Evolutionary conservation across 2,113 vertebrate species (phyloP).

Genomic region (Phalacrocorax brasilianus): DNA sequence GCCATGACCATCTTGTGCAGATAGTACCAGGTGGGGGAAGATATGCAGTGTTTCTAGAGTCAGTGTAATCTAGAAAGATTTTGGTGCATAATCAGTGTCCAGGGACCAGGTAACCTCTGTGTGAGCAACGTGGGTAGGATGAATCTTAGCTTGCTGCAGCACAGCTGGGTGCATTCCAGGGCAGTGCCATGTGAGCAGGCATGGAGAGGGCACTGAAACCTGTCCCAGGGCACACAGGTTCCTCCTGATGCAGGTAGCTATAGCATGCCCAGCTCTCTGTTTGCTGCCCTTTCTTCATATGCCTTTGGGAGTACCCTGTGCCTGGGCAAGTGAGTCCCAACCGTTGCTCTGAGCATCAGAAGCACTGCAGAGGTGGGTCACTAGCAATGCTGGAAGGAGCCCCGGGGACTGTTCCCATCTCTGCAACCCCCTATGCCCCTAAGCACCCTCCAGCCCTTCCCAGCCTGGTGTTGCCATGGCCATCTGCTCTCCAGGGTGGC

Average conservation of each 20-base stretch:
- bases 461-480: rapidly evolving
- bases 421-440: neutral
- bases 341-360: rapidly evolving
- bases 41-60: rapidly evolving
- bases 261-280: neutral
- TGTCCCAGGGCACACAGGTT: rapidly evolving
- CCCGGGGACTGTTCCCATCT: neutral
- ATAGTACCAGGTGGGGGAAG: rapidly evolving
- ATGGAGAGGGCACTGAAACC: neutral
- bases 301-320: neutral
- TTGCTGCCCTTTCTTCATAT: neutral
- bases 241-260: neutral
- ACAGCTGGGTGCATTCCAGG: neutral
- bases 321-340: neutral
- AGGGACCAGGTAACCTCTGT: neutral
- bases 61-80: rapidly evolving
- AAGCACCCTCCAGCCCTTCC: neutral
- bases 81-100: neutral
- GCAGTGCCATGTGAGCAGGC: neutral
- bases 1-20: neutral
- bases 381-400: rapidly evolving
- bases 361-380: neutral
- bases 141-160: neutral
- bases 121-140: neutral
- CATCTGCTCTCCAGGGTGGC: neutral